Base-by-base conservation (phyloP, 2,113 vertebrate genomes). In the Hystrix brachyura region DNA sequence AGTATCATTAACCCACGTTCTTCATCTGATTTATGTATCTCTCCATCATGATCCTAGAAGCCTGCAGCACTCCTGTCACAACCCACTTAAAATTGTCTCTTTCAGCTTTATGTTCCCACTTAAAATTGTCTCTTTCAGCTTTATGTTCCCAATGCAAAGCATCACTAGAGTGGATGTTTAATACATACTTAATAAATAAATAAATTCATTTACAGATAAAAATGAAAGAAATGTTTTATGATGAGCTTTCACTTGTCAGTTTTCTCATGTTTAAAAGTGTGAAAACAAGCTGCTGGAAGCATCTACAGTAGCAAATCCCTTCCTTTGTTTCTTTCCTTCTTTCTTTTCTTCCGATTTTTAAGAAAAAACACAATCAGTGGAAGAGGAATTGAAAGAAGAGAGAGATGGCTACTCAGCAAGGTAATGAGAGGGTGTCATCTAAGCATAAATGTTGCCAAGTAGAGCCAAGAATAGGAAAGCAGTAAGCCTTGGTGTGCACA, bases 251-350 rank as follows among this genome's bases (percentile, higher is more conserved):
- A 2, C 34, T 25, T 78, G 17, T 55, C 29, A 48, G 38, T 87
- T 89, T 85, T 9, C 15, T 18, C 23, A 34, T 12, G 3, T n/a
- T 92, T 67, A 92, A 15, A 81, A 81, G 48, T 53, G 11, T 34
- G 5, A 55, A 34, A 3, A 60, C 86, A 51, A 57, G 1, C 38
- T 65, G 27, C 38, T 19, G 2, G 25, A 90, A 82, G 1, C 14
- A 86, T 82, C 7, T 53, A 64, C 21, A 21, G 6, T 69, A 59
- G 29, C 2, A 48, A 71, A 21, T 60, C 81, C 14, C 67, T 67
- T 25, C 11, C 1, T 32, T 32, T 2, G 3, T 43, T 53, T 23
- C 15, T 53, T 23, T 15, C 0, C 6, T 64, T 43, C 4, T 7
- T 51, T 19, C 4, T 23, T 48, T 46, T 19, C 3, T 59, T 74